phyloP scores from a whole-genome alignment of 2,113 vertebrate genomes.

The Eptatretus burgeri region DNA sequence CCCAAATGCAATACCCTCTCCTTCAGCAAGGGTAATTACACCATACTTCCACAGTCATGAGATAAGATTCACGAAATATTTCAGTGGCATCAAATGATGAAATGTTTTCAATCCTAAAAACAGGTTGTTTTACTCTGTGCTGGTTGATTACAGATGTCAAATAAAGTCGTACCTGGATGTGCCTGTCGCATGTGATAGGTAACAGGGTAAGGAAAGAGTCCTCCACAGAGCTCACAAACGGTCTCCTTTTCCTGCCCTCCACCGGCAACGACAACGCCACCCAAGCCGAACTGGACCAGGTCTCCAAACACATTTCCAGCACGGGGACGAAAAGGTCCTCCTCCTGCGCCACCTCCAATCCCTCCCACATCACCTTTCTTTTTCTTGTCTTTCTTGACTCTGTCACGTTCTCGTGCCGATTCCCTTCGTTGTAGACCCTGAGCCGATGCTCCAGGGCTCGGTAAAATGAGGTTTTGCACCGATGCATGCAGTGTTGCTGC shows the following conservation, averaged over 20 bases:
- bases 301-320: conserved; percentile 93
- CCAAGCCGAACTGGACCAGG: conserved; percentile 52
- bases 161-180: conserved; percentile 42
- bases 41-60: too few relatives aligned
- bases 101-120: too few relatives aligned
- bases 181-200: conserved; percentile 96
- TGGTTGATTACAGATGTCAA: too few relatives aligned
- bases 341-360: not conserved
- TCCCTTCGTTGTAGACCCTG: conserved; percentile 80
- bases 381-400: conserved; percentile 87
- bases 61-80: too few relatives aligned
- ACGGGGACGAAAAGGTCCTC: conserved; percentile 30
- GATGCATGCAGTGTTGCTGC: conserved; percentile 91
- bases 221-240: conserved; percentile 83
- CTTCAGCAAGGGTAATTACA: too few relatives aligned
- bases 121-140: too few relatives aligned
- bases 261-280: conserved; percentile 26
- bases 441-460: conserved; percentile 80
- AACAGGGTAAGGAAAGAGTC: conserved; percentile 86
- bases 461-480: conserved; percentile 98
- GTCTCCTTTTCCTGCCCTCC: conserved; percentile 94
- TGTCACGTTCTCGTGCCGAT: conserved; percentile 66
- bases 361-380: conserved; percentile 22
- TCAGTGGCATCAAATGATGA: too few relatives aligned
- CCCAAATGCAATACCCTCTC: too few relatives aligned